Evolutionary conservation across 2,888 invertebrate genomes (phyloP).

Genomic region (Mesoligia furuncula): DNA sequence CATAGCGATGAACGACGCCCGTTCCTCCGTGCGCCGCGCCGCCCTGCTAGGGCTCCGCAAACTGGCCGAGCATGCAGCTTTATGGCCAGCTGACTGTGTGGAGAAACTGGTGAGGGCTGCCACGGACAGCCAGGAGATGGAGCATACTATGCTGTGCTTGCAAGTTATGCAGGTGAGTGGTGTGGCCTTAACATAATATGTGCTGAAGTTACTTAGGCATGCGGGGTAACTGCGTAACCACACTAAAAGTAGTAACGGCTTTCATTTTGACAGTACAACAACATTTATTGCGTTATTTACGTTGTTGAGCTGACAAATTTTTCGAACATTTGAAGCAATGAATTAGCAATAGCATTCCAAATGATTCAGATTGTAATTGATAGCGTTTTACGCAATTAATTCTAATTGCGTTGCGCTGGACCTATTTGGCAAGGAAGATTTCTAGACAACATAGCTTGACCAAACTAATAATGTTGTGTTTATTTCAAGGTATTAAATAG

Average conservation of each 20-base stretch:
- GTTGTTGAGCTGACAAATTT: too few relatives aligned
- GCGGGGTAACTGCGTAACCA: too few relatives aligned
- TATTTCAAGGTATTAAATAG: not conserved
- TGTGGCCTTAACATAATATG: not conserved
- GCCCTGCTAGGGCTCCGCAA: slow-evolving; percentile 81
- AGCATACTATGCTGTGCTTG: slow-evolving; percentile 82
- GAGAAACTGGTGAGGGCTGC: slow-evolving; percentile 78
- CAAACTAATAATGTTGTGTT: not conserved
- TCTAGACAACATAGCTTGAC: not conserved
- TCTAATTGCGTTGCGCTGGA: too few relatives aligned
- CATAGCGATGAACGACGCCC: slow-evolving; percentile 84
- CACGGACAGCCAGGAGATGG: slow-evolving; percentile 72
- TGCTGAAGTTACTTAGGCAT: not conserved
- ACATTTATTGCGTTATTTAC: too few relatives aligned
- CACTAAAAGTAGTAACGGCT: too few relatives aligned
- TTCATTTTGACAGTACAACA: too few relatives aligned
- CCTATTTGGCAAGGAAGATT: not conserved
- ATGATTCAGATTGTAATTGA: too few relatives aligned
- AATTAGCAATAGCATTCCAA: too few relatives aligned
- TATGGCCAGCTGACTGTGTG: slow-evolving; percentile 82
- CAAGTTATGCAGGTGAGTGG: slow-evolving; percentile 83
- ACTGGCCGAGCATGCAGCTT: slow-evolving; percentile 83
- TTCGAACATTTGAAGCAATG: too few relatives aligned
- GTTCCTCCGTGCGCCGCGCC: slow-evolving; percentile 81
- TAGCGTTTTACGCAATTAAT: too few relatives aligned